Evolutionary conservation across 2,113 vertebrate genomes (phyloP), one percentile per base, ranked within the genome.

Genomic region (Oncorhynchus clarkii): DNA sequence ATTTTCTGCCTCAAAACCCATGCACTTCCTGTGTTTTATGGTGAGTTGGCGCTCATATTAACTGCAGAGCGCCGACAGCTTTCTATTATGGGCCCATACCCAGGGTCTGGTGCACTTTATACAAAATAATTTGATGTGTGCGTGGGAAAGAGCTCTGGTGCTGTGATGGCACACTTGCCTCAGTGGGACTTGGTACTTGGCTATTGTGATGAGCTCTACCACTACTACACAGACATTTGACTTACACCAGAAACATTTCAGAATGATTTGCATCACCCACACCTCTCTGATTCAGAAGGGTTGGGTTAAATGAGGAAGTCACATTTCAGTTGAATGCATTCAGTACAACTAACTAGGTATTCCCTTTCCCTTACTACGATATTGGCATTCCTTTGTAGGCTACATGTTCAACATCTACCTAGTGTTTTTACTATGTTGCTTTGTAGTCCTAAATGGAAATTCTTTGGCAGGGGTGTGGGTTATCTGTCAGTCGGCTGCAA

Each of bases 51-150:
- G 79, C 73, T 78, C 71, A 67, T 69, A 31, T 82, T 66, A 81
- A 76, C 34, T 57, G 60, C 64, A 75, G 57, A 69, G 70, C 68
- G 76, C 48, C 20, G 70, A 66, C 20, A 66, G 79, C 6, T 31
- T 68, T 20, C 71, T 74, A 77, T 67, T 80, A 64, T 72, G 64
- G 67, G 70, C 72, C 72, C 72, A 51, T 27, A 31, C 49, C 20
- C 79, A 74, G 71, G 80, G 45, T 78, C 74, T 75, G 31, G 65
- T 75, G n/a, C 59, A 5, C 59, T 72, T 78, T 80, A 64, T 74
- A 67, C 54, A 75, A 60, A 89, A 83, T 89, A 89, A 89, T 89
- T 85, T 80, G 48, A 51, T 73, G 31, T 72, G 70, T 85, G 82
- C 84, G 82, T 84, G 82, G 85, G n/a, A 45, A 29, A 51, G 64